Base-by-base conservation (phyloP, 2,797 vertebrate genomes). In the Epinephelus awoara region DNA sequence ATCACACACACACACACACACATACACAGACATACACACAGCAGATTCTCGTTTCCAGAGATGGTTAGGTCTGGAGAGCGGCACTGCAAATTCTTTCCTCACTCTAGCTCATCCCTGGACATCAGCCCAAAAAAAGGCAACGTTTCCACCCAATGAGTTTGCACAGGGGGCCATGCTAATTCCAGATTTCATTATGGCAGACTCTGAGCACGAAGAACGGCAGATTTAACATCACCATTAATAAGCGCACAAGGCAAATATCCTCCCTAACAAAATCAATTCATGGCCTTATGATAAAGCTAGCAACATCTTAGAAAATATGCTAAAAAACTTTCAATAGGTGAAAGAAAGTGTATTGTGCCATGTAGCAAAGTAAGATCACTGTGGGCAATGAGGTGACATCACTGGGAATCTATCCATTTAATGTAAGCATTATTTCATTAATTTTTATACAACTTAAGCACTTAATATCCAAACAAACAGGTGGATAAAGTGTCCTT, bases 51-150 rank as follows among this genome's bases (percentile, higher is more conserved):
- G 27, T 89, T 83, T 90, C 90, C 89, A 86, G 90, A 93, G 90
- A 94, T 87, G 90, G 88, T 92, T 89, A 79, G 83, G 80, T 90
- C 83, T 82, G 75, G 38, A 89, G 80, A 86, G 86, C 79, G 6
- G 79, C 83, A 85, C 84, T 82, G 81, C 86, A 91, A 92, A 93
- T 92, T 88, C 79, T 89, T 93, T 89, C 87, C 84, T 89, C 79
- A 73, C 82, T 88, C 82, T 67, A 68, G 80, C 83, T 91, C 82
- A 87, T 92, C 88, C 72, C 81, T 87, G 83, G 84, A 93, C 88
- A 90, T 87, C 84, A 52, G 89, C 82, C 93, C 91, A 91, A 93
- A 94, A 91, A 93, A 93, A 94, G 89, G 85, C 91, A 93, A 92
- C 42, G 15, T 86, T 93, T 90, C 86, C 83, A 91, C 83, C 81